A percentile compares a stretch with the other conserved stretches of the same genome.
These are phyloP conservation scores for Drosophila mimica DNA, from an alignment of 2,888 invertebrate species.

Conservation along the genomic window DNA sequence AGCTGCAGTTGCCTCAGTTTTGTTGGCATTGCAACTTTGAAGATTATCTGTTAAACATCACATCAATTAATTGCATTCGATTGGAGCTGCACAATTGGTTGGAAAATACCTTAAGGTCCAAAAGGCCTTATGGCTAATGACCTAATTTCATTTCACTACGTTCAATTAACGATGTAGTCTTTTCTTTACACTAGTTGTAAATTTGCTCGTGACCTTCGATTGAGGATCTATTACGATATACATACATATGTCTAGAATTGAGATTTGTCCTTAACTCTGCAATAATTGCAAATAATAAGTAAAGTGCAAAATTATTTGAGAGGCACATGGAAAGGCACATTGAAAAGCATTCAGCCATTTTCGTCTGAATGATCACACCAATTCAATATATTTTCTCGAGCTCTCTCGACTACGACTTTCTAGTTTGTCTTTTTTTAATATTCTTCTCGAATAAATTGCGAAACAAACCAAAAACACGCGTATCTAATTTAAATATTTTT, in stretches of 20 bases:
- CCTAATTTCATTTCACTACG: neutral
- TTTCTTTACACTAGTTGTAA: neutral
- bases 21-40: neutral
- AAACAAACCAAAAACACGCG: neutral
- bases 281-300: neutral
- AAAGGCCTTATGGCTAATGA: neutral
- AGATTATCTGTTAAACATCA: neutral
- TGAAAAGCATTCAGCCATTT: neutral
- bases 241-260: neutral
- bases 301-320: neutral
- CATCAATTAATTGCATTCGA: neutral
- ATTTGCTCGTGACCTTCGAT: neutral
- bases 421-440: neutral
- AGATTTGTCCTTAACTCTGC: no score
- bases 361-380: neutral
- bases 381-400: neutral
- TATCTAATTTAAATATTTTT: neutral
- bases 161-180: neutral
- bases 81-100: slow-evolving; percentile 1
- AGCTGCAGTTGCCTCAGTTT: neutral
- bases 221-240: neutral
- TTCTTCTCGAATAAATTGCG: neutral
- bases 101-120: neutral
- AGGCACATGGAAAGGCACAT: neutral
- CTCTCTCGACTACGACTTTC: neutral